These are phyloP conservation scores for Drosophila longiperda DNA, from an alignment of 2,888 invertebrate genomes.

Conservation along the genomic window DNA sequence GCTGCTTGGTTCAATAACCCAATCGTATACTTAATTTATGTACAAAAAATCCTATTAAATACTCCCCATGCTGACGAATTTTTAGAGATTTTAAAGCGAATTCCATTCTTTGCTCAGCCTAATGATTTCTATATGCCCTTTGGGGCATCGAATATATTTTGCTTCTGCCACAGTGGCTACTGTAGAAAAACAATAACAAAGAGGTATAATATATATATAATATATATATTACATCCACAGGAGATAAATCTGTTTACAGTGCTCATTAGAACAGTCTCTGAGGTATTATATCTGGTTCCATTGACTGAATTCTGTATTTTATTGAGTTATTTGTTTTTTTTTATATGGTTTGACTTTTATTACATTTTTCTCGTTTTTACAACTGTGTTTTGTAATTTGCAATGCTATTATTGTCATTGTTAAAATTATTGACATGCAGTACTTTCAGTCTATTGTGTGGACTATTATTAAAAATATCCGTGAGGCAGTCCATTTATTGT, in stretches of 20 bases:
- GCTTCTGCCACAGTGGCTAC: constrained; percentile 38
- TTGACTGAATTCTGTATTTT: constrained; percentile 15
- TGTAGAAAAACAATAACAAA: constrained; percentile 23
- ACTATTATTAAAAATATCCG: not conserved
- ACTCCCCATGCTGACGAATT: constrained; percentile 49
- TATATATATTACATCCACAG: constrained; percentile 23
- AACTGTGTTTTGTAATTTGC: not conserved
- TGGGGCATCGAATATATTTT: constrained; percentile 36
- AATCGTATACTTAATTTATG: constrained; percentile 42
- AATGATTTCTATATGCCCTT: constrained; percentile 46
- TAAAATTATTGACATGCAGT: not conserved
- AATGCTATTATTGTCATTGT: not conserved
- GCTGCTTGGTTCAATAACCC: constrained; percentile 50
- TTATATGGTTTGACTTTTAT: constrained; percentile 6
- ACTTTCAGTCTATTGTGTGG: not conserved
- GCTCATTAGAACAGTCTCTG: constrained; percentile 48
- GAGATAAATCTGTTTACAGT: constrained; percentile 55
- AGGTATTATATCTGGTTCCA: constrained; percentile 31
- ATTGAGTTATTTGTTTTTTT: constrained; percentile 9
- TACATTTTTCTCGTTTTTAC: not conserved
- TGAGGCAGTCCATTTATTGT: not conserved
- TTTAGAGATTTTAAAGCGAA: constrained; percentile 27
- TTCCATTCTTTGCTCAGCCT: constrained; percentile 31
- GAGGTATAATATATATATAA: constrained; percentile 15
- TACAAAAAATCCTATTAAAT: constrained; percentile 29